These are phyloP conservation scores for Xylota sylvarum DNA, from an alignment of 2,888 invertebrate genomes.

Conservation along the genomic window DNA sequence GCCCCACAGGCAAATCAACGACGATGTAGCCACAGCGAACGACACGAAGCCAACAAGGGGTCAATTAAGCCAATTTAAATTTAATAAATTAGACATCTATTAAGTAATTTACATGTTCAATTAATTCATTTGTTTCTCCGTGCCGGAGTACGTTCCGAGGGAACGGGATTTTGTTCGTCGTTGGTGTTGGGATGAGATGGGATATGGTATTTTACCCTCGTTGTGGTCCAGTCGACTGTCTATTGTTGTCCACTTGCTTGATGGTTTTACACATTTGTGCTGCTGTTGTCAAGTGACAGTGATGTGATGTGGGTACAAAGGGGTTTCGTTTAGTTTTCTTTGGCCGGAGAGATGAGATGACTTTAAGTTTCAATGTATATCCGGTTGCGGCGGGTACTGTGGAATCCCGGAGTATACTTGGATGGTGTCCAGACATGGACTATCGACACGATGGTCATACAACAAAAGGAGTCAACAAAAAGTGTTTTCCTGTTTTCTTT, in stretches of 20 bases:
- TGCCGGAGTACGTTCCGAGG: constrained; percentile 11
- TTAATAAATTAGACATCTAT: constrained; percentile 84
- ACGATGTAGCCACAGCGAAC: constrained; percentile 20
- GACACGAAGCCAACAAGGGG: constrained; percentile 78
- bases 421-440: constrained; percentile 18
- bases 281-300: constrained; percentile 63
- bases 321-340: constrained; percentile 46
- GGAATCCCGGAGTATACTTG: constrained; percentile 7
- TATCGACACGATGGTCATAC: constrained; percentile 20
- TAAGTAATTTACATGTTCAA: constrained; percentile 83
- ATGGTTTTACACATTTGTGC: constrained; percentile 39
- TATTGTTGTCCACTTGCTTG: constrained; percentile 64
- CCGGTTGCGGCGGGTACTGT: constrained; percentile 16
- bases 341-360: constrained; percentile 10
- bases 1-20: constrained; percentile 21
- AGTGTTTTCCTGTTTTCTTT: constrained; percentile 6
- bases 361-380: constrained; percentile 26
- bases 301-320: constrained; percentile 63
- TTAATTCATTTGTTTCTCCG: constrained; percentile 78
- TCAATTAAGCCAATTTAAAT: constrained; percentile 85
- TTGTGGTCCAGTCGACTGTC: constrained; percentile 50
- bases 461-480: neutral
- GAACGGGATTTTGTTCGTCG: neutral
- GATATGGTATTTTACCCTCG: constrained; percentile 14
- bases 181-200: constrained; percentile 16